Evolutionary conservation across 2,797 vertebrate genomes (phyloP).

Genomic region (Garrulus glandarius): DNA sequence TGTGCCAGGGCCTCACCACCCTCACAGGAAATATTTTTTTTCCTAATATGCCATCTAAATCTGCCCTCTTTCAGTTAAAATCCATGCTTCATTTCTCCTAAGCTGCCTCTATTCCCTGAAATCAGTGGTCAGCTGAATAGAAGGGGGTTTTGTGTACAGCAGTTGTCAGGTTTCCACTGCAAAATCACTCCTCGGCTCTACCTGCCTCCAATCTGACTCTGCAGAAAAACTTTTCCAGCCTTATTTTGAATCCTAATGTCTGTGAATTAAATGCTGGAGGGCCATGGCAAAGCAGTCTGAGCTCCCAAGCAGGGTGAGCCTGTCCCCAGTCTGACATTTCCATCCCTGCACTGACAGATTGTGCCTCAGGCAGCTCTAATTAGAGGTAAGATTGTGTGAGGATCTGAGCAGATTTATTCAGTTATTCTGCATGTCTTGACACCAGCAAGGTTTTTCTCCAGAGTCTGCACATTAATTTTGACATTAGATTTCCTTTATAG

Average conservation of each 20-base stretch:
- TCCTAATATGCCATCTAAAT: neutral
- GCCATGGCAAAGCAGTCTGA: neutral
- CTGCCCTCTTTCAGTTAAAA: neutral
- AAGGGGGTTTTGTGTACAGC: neutral
- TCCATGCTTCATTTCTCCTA: neutral
- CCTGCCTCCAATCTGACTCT: neutral
- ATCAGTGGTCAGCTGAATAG: neutral
- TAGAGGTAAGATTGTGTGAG: neutral
- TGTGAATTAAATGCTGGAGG: neutral
- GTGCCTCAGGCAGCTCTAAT: neutral
- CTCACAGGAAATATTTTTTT: neutral
- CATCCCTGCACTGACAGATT: neutral
- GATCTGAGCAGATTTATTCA: neutral
- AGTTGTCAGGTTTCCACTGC: neutral
- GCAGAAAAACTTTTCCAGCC: neutral
- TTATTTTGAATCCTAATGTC: neutral
- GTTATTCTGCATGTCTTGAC: neutral
- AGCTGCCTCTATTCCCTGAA: neutral
- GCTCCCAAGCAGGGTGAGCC: neutral
- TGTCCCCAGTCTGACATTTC: neutral
- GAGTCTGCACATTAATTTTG: neutral
- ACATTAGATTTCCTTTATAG: neutral
- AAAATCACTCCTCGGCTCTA: neutral
- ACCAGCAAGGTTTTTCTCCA: constrained; percentile 8
- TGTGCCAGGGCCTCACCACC: neutral